Evolutionary conservation across 2,113 vertebrate genomes (phyloP).

Genomic region (Halcyon senegalensis): DNA sequence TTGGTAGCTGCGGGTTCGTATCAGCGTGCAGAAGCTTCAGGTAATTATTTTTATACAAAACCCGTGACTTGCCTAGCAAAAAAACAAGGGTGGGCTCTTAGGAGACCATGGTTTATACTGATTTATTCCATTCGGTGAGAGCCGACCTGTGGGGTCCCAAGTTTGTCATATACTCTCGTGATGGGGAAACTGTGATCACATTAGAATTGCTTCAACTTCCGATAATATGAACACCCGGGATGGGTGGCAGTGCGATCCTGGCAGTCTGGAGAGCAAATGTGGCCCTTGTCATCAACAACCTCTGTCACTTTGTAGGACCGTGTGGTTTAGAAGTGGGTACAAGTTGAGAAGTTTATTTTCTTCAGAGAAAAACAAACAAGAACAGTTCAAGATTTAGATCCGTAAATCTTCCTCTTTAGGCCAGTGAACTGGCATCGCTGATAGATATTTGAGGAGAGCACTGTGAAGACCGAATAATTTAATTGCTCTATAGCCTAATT

Average conservation of each 20-base stretch:
- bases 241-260: background rate
- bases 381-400: background rate
- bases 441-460: background rate
- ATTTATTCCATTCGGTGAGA: background rate
- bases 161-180: rapidly evolving
- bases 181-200: background rate
- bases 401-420: background rate
- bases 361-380: background rate
- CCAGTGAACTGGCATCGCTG: background rate
- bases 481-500: conserved; percentile 16
- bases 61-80: background rate
- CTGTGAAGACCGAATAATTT: conserved; percentile 12
- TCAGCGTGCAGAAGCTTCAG: conserved; percentile 25
- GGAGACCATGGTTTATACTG: background rate
- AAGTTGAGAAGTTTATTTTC: background rate
- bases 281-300: background rate
- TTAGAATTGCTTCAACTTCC: background rate
- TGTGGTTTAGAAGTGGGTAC: background rate
- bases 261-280: background rate
- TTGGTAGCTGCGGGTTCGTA: conserved; percentile 47
- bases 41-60: conserved; percentile 55
- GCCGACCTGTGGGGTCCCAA: background rate
- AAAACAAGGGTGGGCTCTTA: background rate
- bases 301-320: background rate
- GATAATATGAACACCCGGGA: rapidly evolving